phyloP scores from a whole-genome alignment of 2,113 vertebrate genomes.

The Eulemur macaco region DNA sequence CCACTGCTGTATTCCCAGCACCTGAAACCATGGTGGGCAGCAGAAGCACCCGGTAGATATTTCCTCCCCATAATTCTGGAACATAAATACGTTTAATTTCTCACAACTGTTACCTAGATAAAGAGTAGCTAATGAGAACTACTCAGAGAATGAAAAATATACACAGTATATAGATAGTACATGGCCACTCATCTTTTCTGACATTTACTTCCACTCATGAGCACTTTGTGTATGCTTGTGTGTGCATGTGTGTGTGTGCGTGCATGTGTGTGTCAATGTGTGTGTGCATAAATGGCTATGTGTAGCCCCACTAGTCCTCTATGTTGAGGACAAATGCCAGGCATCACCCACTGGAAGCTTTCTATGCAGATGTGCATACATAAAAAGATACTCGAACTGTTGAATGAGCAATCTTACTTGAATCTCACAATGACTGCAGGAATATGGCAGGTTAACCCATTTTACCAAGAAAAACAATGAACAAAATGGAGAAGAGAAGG shows the following conservation, averaged over 20 bases:
- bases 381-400: background rate
- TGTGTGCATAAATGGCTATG: no score
- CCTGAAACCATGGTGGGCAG: background rate
- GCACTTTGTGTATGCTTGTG: background rate
- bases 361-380: background rate
- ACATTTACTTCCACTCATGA: constrained; percentile 75
- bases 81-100: constrained; percentile 69
- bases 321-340: constrained; percentile 73
- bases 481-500: background rate
- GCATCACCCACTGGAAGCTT: constrained; percentile 10
- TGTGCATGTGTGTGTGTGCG: no score
- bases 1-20: background rate
- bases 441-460: background rate
- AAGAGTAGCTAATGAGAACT: background rate
- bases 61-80: background rate
- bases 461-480: background rate
- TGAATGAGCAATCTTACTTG: background rate
- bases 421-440: background rate
- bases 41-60: background rate
- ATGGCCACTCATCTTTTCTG: constrained; percentile 75
- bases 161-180: constrained; percentile 65
- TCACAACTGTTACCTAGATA: constrained; percentile 53
- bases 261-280: constrained; percentile 55
- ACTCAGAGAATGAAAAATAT: constrained; percentile 74
- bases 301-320: constrained; percentile 65